phyloP scores from a whole-genome alignment of 2,113 vertebrate species.

The Pelvicachromis taeniatus region DNA sequence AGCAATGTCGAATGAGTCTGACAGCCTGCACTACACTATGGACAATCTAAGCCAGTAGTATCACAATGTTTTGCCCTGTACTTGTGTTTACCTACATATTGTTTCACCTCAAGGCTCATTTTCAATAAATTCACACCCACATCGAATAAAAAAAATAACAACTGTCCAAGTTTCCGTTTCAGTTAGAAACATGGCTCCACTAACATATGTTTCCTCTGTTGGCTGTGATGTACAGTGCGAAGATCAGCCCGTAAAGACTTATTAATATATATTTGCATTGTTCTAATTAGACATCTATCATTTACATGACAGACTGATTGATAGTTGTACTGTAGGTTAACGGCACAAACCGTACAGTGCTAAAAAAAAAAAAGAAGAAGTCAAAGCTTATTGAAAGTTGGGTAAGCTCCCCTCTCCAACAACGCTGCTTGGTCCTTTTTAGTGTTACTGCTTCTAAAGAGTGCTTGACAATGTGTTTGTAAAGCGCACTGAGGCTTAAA shows the following conservation, averaged over 20 bases:
- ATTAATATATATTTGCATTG: neutral
- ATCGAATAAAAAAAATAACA: neutral
- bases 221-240: neutral
- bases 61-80: neutral
- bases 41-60: neutral
- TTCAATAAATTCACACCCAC: neutral
- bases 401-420: neutral
- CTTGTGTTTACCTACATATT: neutral
- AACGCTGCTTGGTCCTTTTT: neutral
- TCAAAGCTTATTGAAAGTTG: neutral
- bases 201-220: neutral
- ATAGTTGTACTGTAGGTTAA: neutral
- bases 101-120: neutral
- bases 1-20: too few species aligned
- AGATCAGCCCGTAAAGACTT: neutral
- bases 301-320: neutral
- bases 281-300: neutral
- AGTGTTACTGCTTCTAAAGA: neutral
- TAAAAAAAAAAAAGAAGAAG: neutral
- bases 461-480: neutral
- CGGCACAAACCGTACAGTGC: neutral
- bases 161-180: neutral
- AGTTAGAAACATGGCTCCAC: neutral
- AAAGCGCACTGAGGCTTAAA: neutral
- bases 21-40: too few species aligned